These are phyloP conservation scores for Pseudonaja textilis DNA, from an alignment of 2,113 vertebrate genomes.

Conservation along the genomic window DNA sequence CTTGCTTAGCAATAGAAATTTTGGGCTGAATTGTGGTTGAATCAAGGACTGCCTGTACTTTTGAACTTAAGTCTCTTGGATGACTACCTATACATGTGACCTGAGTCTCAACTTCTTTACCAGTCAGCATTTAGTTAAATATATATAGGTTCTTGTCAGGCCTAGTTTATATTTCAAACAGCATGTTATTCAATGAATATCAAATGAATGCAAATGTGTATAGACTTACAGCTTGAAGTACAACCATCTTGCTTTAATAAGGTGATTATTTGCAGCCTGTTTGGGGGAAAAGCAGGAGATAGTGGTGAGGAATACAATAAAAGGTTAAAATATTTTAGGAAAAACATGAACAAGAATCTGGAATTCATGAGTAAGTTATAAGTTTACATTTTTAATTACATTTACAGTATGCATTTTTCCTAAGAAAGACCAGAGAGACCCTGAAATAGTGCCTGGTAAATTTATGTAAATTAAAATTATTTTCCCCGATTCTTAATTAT, in stretches of 20 bases:
- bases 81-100: not conserved
- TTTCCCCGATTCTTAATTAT: not conserved
- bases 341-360: not conserved
- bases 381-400: not conserved
- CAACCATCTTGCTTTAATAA: constrained; percentile 58
- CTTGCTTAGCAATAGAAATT: not conserved
- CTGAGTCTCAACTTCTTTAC: not conserved
- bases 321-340: constrained; percentile 4
- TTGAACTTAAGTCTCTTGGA: too few species aligned
- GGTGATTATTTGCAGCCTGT: constrained; percentile 49
- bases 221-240: constrained; percentile 65
- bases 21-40: not conserved
- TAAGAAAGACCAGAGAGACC: not conserved
- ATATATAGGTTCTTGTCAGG: not conserved
- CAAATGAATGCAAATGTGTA: constrained; percentile 12
- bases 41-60: not conserved
- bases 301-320: constrained; percentile 20
- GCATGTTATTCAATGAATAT: not conserved
- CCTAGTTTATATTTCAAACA: not conserved
- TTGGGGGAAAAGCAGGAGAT: constrained; percentile 15
- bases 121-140: not conserved
- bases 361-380: not conserved
- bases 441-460: not conserved
- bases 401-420: not conserved
- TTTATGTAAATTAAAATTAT: not conserved